Base-by-base conservation (phyloP, 2,113 vertebrate genomes). In the Thunnus maccoyii region DNA sequence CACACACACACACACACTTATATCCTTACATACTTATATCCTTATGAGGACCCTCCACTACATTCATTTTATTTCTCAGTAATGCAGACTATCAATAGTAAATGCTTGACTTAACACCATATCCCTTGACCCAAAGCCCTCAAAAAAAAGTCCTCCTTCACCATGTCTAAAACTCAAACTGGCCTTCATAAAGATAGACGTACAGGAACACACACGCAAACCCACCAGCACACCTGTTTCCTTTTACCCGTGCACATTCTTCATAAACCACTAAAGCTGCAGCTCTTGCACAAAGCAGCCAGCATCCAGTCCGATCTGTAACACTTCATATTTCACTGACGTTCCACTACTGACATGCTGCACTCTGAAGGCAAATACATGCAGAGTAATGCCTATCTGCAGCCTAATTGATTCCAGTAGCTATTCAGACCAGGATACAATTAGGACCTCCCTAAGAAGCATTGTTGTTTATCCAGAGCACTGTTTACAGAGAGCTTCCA, bases 201-300 rank as follows among this genome's bases (percentile, higher is more conserved):
- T 8, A 0, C 0, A 46, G 3, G 44, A 58, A 56, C 14, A 71
- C 27, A 71, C 32, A 73, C 82, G 65, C 73, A 51, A 13, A 76
- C 32, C 50, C 27, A 32, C 10, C 22, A 27, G 61, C 30, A 80
- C 87, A 91, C 86, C 82, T 86, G 89, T 89, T 93, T 93, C 80
- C 68, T 78, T 88, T 92, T 90, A 92, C 65, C 48, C 85, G 54
- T 86, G 72, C 77, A 86, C 89, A 90, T 91, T 92, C 87, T 91
- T 91, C 48, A 72, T 14, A 70, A 84, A 66, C 80, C 54, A 22
- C 80, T 68, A 76, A 75, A 76, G 50, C 82, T 61, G 66, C 62
- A 82, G 32, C 5, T 75, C 61, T 83, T 64, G 56, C 69, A 73
- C 68, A 66, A 83, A 88, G 18, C 60, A 4, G 75, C 75, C 78